These are phyloP conservation scores for Carassius carassius DNA, from an alignment of 2,113 vertebrate genomes.

Conservation along the genomic window DNA sequence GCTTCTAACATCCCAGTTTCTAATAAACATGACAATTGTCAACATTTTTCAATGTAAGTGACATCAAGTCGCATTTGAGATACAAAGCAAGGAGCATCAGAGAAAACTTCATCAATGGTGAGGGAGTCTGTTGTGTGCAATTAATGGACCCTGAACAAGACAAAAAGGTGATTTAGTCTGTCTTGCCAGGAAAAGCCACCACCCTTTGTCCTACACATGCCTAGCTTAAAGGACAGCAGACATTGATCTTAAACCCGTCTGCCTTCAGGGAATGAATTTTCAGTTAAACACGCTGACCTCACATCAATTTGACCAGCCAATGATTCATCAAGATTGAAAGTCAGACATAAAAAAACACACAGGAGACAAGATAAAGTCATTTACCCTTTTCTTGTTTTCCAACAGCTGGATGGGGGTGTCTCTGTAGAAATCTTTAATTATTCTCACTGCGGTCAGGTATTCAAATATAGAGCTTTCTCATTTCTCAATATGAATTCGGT, in stretches of 20 bases:
- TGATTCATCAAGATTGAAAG: not conserved
- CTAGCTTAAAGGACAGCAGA: constrained; percentile 50
- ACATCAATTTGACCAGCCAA: constrained; percentile 40
- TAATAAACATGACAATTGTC: constrained; percentile 5
- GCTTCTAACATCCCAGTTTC: not conserved
- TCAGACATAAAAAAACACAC: constrained; percentile 35
- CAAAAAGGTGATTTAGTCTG: constrained; percentile 28
- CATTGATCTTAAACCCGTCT: constrained; percentile 51
- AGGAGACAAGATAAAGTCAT: constrained; percentile 1
- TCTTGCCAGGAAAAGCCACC: constrained; percentile 6
- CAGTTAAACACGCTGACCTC: constrained; percentile 53
- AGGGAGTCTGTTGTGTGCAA: constrained; percentile 26
- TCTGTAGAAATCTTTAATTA: constrained; percentile 83
- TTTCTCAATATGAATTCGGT: constrained; percentile 87
- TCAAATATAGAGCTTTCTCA: constrained; percentile 83
- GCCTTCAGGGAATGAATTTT: constrained; percentile 51
- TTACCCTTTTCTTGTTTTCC: constrained; percentile 46
- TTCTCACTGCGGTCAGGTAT: constrained; percentile 84
- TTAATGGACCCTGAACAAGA: constrained; percentile 27
- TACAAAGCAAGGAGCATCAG: constrained; percentile 3
- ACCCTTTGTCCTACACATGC: constrained; percentile 11
- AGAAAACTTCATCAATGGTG: not conserved
- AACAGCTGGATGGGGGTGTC: not conserved
- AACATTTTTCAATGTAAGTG: not conserved
- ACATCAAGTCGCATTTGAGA: constrained; percentile 21